A percentile compares a stretch with the other conserved stretches of the same genome.
These are phyloP conservation scores for Balaeniceps rex DNA, from an alignment of 2,113 vertebrate species.

Conservation along the genomic window DNA sequence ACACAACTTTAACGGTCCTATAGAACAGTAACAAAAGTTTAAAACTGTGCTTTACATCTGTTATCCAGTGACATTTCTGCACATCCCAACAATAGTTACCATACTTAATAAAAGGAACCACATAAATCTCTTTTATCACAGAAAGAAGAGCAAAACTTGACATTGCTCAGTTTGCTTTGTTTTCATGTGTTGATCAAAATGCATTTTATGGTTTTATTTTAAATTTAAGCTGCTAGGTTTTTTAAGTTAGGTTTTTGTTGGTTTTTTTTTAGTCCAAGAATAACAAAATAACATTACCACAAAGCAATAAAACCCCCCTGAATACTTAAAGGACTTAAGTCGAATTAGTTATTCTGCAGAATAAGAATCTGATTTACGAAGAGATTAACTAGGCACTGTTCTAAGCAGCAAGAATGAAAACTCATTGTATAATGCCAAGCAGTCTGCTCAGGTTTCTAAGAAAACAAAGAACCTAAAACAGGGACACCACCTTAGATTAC, in stretches of 20 bases:
- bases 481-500: slow-evolving; percentile 5
- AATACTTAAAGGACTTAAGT: not conserved
- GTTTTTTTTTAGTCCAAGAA: not conserved
- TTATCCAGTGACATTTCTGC: not conserved
- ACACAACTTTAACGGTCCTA: not conserved
- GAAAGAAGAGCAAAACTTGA: not conserved
- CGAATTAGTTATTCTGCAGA: slow-evolving; percentile 3
- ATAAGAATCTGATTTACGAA: not conserved
- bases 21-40: not conserved
- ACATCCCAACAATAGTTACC: not conserved
- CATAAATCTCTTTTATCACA: not conserved
- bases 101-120: not conserved
- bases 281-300: not conserved
- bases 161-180: not conserved
- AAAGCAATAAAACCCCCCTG: not conserved
- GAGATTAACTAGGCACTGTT: not conserved
- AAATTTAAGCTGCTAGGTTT: not conserved
- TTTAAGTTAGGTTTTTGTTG: not conserved
- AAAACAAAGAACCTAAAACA: slow-evolving; percentile 47
- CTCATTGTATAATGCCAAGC: slow-evolving; percentile 14
- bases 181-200: not conserved
- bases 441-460: slow-evolving; percentile 38
- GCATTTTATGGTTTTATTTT: not conserved
- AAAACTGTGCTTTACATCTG: not conserved
- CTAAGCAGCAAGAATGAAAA: slow-evolving; percentile 54